These are phyloP conservation scores for Hemicentrotus pulcherrimus DNA, from an alignment of 35 echinoderm and acorn worm genomes.

Conservation along the genomic window DNA sequence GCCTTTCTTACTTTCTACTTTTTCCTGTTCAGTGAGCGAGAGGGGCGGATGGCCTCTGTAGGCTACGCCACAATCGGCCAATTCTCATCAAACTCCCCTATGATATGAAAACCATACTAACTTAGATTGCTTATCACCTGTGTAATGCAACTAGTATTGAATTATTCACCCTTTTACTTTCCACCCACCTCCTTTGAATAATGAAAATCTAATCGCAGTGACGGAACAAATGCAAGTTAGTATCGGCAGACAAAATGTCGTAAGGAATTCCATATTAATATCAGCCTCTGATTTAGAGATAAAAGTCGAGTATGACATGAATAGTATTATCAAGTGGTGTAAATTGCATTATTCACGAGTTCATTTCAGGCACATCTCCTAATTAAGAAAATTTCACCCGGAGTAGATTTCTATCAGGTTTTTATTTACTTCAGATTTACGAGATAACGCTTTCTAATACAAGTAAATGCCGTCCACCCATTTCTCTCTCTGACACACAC, in stretches of 20 bases:
- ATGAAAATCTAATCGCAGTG: neutral
- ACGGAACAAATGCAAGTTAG: neutral
- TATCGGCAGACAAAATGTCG: neutral
- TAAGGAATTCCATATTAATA: neutral
- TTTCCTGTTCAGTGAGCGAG: too few species aligned
- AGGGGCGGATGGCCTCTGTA: too few species aligned
- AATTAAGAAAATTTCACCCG: neutral
- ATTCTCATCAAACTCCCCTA: too few species aligned
- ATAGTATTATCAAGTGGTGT: neutral
- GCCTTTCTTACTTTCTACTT: too few species aligned
- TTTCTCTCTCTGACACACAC: too few species aligned
- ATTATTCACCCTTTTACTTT: neutral
- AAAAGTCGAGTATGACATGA: neutral
- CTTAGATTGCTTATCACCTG: neutral
- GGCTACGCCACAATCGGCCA: too few species aligned
- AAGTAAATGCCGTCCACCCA: too few species aligned
- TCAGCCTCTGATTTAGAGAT: neutral
- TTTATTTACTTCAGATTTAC: too few species aligned
- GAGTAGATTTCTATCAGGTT: too few species aligned
- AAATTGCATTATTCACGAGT: neutral
- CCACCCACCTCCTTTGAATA: neutral
- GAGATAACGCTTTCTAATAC: too few species aligned
- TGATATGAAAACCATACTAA: neutral
- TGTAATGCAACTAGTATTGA: neutral
- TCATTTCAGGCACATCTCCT: neutral